phyloP scores from a whole-genome alignment of 2,888 invertebrate species.

The Lottia gigantea region DNA sequence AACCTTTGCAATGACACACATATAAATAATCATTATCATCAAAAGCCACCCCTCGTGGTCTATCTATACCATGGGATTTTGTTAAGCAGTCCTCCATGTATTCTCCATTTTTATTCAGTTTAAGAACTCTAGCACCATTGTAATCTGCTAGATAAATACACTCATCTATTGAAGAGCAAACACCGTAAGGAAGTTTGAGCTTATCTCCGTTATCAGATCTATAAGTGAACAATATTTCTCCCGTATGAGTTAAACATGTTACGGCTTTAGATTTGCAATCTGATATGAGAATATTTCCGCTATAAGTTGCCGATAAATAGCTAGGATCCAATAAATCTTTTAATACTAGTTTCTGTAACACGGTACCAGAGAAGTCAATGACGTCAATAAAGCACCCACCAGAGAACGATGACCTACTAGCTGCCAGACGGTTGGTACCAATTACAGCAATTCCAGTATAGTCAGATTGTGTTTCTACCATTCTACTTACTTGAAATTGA shows the following conservation, averaged over 20 bases:
- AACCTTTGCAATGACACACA: neutral
- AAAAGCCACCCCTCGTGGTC: neutral
- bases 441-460: slow-evolving; percentile 2
- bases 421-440: neutral
- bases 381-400: neutral
- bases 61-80: neutral
- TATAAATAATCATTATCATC: neutral
- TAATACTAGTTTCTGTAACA: neutral
- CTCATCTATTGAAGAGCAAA: neutral
- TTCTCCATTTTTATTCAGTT: neutral
- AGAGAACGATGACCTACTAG: slow-evolving; percentile 1
- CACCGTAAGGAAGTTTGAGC: neutral
- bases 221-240: slow-evolving; percentile 3
- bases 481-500: neutral
- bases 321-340: slow-evolving; percentile 7
- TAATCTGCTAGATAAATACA: slow-evolving; percentile 2
- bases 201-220: neutral
- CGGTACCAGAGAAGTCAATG: neutral
- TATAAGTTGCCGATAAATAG: neutral
- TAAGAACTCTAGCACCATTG: neutral
- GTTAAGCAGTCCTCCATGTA: neutral
- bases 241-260: slow-evolving; percentile 3
- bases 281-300: neutral
- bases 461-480: slow-evolving; percentile 3
- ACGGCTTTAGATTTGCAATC: neutral